These are phyloP conservation scores for Fragum whitleyi DNA, from an alignment of 2,888 invertebrate genomes.

Conservation along the genomic window DNA sequence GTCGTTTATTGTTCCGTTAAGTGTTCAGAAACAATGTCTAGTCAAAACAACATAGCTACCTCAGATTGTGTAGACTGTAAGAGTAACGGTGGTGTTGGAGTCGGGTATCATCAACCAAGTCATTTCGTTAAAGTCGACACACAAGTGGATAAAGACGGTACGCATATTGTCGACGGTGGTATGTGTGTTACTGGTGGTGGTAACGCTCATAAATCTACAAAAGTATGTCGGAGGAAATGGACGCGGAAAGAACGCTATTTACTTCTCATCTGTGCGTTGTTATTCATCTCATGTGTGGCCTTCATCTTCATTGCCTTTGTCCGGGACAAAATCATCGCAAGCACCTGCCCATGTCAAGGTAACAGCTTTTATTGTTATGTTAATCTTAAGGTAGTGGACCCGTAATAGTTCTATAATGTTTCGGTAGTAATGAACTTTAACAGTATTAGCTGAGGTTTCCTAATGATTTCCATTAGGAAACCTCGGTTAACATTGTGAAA, in stretches of 20 bases:
- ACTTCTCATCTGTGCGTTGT: constrained; percentile 65
- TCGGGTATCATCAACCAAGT: constrained; percentile 54
- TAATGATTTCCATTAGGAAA: too few species aligned
- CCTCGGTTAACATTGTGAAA: too few species aligned
- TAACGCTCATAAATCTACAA: neutral
- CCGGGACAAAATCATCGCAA: constrained; percentile 42
- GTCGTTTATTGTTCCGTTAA: neutral
- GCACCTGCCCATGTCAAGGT: constrained; percentile 43
- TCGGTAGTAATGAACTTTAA: too few species aligned
- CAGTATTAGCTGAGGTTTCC: too few species aligned
- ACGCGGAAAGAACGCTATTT: constrained; percentile 73
- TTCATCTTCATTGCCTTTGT: constrained; percentile 76
- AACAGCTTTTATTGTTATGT: constrained; percentile 9
- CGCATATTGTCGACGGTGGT: constrained; percentile 1
- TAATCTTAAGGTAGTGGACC: too few species aligned
- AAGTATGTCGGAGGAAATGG: constrained; percentile 51
- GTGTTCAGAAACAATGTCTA: constrained; percentile 9
- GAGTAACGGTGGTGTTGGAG: constrained; percentile 53
- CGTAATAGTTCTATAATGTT: too few species aligned
- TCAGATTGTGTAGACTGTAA: constrained; percentile 26
- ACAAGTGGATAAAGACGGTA: constrained; percentile 30
- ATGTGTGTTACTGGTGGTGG: neutral
- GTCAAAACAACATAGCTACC: constrained; percentile 31
- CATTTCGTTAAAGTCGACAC: constrained; percentile 45
- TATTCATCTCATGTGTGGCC: constrained; percentile 73